Percentiles rank a stretch among this genome's conserved stretches.
Evolutionary conservation across 2,113 vertebrate species (phyloP).

Genomic region (Neodontobutis hainanensis): DNA sequence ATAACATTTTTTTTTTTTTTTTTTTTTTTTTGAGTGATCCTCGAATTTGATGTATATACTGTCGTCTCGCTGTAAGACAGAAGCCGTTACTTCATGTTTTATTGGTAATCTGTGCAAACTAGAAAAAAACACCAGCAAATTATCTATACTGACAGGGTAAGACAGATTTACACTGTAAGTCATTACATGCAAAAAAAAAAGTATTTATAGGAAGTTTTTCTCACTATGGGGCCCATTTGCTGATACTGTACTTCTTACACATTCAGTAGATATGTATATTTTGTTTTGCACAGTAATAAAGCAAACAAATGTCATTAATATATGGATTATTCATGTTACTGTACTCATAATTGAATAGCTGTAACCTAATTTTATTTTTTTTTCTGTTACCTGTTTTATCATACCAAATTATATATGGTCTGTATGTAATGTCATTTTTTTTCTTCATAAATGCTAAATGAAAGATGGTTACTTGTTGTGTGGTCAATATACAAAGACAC

Average conservation of each 20-base stretch:
- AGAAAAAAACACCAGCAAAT: slow-evolving; percentile 51
- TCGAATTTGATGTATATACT: slow-evolving; percentile 38
- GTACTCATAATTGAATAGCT: slow-evolving; percentile 70
- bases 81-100: slow-evolving; percentile 45
- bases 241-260: slow-evolving; percentile 70
- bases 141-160: slow-evolving; percentile 20
- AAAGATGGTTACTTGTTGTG: slow-evolving; percentile 27
- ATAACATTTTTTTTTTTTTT: slow-evolving; percentile 12
- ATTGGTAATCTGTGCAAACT: background rate
- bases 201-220: slow-evolving; percentile 50
- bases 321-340: slow-evolving; percentile 72
- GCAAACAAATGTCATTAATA: slow-evolving; percentile 75
- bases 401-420: slow-evolving; percentile 65
- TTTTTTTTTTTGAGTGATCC: slow-evolving; percentile 13
- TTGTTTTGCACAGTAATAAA: slow-evolving; percentile 75
- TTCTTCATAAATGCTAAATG: slow-evolving; percentile 62
- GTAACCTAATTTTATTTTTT: slow-evolving; percentile 60
- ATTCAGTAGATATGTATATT: slow-evolving; percentile 75
- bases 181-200: background rate
- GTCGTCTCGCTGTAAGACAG: slow-evolving; percentile 26
- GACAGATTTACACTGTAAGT: background rate
- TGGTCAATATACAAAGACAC: too few species aligned
- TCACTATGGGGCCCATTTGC: slow-evolving; percentile 52
- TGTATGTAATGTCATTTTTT: slow-evolving; percentile 55
- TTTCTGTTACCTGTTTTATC: slow-evolving; percentile 49